A percentile compares a stretch with the other conserved stretches of the same genome.
Conservation (phyloP, 2,797 vertebrate species). For the Lophotriccus pileatus region DNA sequence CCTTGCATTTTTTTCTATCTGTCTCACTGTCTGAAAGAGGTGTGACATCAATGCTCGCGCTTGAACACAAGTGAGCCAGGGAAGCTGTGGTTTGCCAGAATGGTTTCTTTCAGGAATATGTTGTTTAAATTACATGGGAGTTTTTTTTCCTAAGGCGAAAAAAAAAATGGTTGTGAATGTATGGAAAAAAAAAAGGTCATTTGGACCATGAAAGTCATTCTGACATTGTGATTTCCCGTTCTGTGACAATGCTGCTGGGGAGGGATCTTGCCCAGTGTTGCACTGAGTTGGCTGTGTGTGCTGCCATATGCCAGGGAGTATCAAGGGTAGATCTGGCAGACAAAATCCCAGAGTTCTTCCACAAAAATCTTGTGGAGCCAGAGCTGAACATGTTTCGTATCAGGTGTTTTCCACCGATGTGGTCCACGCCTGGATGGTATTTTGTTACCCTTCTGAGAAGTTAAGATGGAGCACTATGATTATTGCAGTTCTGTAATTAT, state of each 20-base stretch:
- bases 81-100: not conserved
- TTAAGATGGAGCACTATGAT: not conserved
- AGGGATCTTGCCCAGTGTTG: not conserved
- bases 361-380: not conserved
- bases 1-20: not conserved
- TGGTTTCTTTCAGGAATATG: not conserved
- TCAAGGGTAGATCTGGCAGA: not conserved
- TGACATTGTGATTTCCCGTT: not conserved
- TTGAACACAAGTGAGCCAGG: not conserved
- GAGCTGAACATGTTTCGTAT: not conserved
- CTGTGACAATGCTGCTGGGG: not conserved
- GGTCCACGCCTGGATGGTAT: not conserved
- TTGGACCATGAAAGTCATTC: not conserved
- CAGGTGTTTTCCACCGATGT: not conserved
- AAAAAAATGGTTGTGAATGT: not conserved
- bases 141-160: not conserved
- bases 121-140: not conserved
- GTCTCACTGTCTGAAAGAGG: not conserved
- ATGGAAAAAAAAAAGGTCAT: rapidly evolving
- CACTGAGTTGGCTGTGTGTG: not conserved
- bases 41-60: not conserved
- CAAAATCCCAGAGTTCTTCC: not conserved
- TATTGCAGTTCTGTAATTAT: not conserved
- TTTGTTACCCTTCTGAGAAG: not conserved
- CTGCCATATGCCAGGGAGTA: not conserved